These are phyloP conservation scores for Hyles vespertilio DNA, from an alignment of 1,140 invertebrate genomes.

Conservation along the genomic window DNA sequence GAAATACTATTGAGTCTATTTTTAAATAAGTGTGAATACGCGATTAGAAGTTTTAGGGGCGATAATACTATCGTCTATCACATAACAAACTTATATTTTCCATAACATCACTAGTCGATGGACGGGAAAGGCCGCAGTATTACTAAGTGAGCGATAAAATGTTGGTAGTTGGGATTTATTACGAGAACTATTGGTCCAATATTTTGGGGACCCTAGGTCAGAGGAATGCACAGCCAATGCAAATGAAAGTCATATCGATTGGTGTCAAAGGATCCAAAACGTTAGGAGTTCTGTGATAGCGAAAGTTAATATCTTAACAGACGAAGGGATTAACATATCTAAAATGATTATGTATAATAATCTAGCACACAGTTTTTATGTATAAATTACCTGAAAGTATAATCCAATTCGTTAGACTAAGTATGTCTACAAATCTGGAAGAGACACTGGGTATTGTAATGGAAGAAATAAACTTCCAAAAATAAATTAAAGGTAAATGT, in stretches of 20 bases:
- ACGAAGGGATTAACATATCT: no score
- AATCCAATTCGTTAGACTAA: no score
- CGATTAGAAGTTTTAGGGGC: no score
- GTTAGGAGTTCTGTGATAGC: no score
- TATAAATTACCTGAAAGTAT: no score
- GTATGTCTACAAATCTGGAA: neutral
- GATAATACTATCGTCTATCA: no score
- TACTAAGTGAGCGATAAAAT: constrained; percentile 10
- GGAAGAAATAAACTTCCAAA: constrained; percentile 3
- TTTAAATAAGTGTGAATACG: no score
- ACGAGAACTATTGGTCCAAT: constrained; percentile 9
- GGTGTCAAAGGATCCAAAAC: constrained; percentile 8
- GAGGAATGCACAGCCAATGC: constrained; percentile 11
- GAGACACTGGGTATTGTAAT: neutral
- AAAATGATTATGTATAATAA: no score
- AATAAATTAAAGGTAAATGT: neutral
- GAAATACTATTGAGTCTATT: no score
- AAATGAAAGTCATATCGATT: constrained; percentile 8
- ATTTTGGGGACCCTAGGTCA: constrained; percentile 14
- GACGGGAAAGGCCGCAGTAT: constrained; percentile 9
- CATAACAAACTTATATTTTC: no score
- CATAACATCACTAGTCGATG: constrained; percentile 1
- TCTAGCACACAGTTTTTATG: no score
- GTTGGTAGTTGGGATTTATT: constrained; percentile 4
- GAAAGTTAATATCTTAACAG: constrained; percentile 1